Base-by-base conservation (phyloP, 2,888 invertebrate species). In the Sminthurides aquaticus region DNA sequence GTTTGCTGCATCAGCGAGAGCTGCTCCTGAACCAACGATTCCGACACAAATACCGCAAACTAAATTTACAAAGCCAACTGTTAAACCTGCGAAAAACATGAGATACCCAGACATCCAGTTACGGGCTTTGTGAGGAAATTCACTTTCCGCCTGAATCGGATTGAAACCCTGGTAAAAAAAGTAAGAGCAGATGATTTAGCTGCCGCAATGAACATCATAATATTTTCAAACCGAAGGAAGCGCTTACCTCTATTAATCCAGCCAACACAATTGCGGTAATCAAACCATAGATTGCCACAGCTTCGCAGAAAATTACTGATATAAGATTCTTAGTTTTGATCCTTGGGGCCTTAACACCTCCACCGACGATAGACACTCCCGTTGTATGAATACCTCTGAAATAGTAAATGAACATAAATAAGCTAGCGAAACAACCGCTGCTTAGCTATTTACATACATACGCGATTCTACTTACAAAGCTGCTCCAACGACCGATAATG, bases 261-360 rank as follows among this genome's bases (percentile, higher is more conserved):
- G 92, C 91, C 67, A 99, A 84, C 49, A 99, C 96, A 78, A 99
- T 98, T 57, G 99, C 97, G 76, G 97, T 95, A 77, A 99, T 99
- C 71, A 99, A 84, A 28, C 99, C 99, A 80, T 99, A 99, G 81
- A 99, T 99, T 71, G 99, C 99, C 2, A 99, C 99, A 72, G 99
- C 99, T 82, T 99, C 99, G 79, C 99, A 99, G 84, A 99, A 99
- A 80, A 99, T 99, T 76, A 99, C 96, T 60, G 97, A 98, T 78
- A 99, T 96, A 78, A 99, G 86, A 81, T 99, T 99, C 82, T 99
- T 99, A 65, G 99, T 99, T 81, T 97, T 94, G 80, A 99, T 99
- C 77, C 98, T 84, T 11, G 99, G 99, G 43, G 97, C 94, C 81
- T 97, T 97, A 18, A 99, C 97, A 78, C 98, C 99, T 70, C 91